phyloP scores from a whole-genome alignment of 2,113 vertebrate genomes.

The Apteryx mantelli region DNA sequence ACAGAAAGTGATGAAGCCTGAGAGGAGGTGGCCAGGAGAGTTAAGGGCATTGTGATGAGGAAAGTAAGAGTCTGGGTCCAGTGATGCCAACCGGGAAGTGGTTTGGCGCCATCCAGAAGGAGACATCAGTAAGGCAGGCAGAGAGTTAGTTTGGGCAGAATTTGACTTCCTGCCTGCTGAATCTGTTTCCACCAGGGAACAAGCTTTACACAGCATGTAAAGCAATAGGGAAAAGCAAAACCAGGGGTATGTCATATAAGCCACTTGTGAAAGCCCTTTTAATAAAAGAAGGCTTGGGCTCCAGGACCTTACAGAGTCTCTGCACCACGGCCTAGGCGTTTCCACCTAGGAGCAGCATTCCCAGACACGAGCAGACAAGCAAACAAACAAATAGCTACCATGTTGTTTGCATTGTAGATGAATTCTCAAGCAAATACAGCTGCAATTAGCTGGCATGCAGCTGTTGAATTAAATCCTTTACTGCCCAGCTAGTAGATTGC shows the following conservation, averaged over 20 bases:
- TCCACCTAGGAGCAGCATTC: neutral
- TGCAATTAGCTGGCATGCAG: neutral
- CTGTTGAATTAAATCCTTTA: neutral
- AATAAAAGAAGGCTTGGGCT: neutral
- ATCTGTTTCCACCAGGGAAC: neutral
- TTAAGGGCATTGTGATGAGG: neutral
- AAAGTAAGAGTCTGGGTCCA: neutral
- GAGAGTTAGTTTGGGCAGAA: neutral
- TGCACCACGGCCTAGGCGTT: neutral
- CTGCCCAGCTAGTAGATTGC: neutral
- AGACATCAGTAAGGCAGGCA: neutral
- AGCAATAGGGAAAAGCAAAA: neutral
- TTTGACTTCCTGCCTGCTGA: neutral
- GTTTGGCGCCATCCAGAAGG: neutral
- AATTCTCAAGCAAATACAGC: constrained; percentile 5
- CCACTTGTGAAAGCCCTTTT: neutral
- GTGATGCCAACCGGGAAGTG: neutral
- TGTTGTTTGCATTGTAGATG: neutral
- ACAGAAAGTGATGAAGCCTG: neutral
- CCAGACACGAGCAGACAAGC: neutral
- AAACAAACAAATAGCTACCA: neutral
- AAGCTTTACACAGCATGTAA: neutral
- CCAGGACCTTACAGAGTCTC: neutral
- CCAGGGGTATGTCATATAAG: neutral
- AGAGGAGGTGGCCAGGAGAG: neutral